Conservation (phyloP, 1,140 invertebrate genomes). For the Cotesia glomerata region DNA sequence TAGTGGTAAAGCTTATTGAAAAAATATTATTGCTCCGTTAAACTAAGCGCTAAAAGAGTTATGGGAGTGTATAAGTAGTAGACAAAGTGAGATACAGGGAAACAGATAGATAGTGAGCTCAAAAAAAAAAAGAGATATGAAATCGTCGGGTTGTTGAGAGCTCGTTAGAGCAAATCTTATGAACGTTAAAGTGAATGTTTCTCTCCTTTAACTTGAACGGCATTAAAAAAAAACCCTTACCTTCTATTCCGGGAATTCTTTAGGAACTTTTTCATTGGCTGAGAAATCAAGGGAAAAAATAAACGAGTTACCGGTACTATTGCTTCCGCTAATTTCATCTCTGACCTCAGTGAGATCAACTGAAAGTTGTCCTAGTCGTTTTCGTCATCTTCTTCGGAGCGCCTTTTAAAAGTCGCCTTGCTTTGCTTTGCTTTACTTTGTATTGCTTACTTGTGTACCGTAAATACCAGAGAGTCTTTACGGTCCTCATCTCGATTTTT, state of each 20-base stretch:
- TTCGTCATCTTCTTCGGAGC: background rate
- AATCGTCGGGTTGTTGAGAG: background rate
- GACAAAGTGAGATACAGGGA: no score
- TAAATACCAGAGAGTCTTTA: constrained; percentile 16
- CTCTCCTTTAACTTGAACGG: background rate
- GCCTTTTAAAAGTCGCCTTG: background rate
- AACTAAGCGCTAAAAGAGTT: no score
- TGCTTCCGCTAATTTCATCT: constrained; percentile 30
- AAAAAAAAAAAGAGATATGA: background rate
- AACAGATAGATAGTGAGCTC: no score
- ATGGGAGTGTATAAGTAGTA: no score
- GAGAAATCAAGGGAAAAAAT: constrained; percentile 2
- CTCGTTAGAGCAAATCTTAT: constrained; percentile 27
- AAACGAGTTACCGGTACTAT: constrained; percentile 1
- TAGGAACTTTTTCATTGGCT: background rate
- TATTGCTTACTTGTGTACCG: background rate
- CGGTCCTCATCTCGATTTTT: background rate
- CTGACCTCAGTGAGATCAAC: constrained; percentile 14
- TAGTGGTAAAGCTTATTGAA: no score
- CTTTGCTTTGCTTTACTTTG: background rate
- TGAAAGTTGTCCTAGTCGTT: background rate
- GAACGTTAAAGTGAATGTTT: constrained; percentile 1
- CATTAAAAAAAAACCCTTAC: constrained; percentile 11
- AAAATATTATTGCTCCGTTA: no score
- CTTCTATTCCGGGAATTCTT: constrained; percentile 1